Percentiles rank a stretch among this genome's conserved stretches.
These are phyloP conservation scores for Channa striata DNA, from an alignment of 2,797 vertebrate species.

Conservation along the genomic window DNA sequence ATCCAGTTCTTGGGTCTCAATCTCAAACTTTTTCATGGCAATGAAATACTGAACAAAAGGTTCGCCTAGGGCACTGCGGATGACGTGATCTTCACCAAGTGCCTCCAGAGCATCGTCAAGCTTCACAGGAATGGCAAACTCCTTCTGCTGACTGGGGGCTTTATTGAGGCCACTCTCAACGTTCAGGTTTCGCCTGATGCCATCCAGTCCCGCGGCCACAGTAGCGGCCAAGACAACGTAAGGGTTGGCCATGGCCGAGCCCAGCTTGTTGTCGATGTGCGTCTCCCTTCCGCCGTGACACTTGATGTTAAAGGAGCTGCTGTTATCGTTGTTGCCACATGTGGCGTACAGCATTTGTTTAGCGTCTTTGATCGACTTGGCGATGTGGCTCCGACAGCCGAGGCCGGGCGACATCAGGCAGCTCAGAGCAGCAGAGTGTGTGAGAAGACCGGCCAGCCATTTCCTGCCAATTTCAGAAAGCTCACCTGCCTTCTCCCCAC, in stretches of 20 bases:
- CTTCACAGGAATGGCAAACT: constrained; percentile 87
- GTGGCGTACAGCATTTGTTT: constrained; percentile 86
- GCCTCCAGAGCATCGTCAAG: constrained; percentile 90
- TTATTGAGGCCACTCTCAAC: constrained; percentile 71
- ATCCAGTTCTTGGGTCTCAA: constrained; percentile 92
- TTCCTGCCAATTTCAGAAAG: constrained; percentile 88
- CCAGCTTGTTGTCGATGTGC: constrained; percentile 91
- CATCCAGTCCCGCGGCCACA: constrained; percentile 91
- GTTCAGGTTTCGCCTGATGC: constrained; percentile 84
- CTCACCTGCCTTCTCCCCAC: constrained; percentile 74
- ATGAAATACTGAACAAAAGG: constrained; percentile 93
- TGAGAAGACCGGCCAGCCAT: constrained; percentile 91
- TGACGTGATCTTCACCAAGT: constrained; percentile 86
- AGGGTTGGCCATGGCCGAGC: constrained; percentile 93
- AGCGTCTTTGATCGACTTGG: constrained; percentile 85
- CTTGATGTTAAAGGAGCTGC: constrained; percentile 92
- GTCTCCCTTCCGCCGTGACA: constrained; percentile 88
- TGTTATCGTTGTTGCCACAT: constrained; percentile 92
- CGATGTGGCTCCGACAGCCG: constrained; percentile 87
- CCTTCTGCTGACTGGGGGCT: constrained; percentile 73
- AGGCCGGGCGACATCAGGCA: constrained; percentile 91
- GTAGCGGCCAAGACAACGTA: constrained; percentile 93
- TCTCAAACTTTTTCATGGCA: constrained; percentile 93
- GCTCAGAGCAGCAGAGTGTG: constrained; percentile 92
- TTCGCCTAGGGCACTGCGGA: constrained; percentile 89